Percentiles rank a stretch among this genome's conserved stretches.
Evolutionary conservation across 1,140 invertebrate genomes (phyloP).

Genomic region (Drosophila bocki): DNA sequence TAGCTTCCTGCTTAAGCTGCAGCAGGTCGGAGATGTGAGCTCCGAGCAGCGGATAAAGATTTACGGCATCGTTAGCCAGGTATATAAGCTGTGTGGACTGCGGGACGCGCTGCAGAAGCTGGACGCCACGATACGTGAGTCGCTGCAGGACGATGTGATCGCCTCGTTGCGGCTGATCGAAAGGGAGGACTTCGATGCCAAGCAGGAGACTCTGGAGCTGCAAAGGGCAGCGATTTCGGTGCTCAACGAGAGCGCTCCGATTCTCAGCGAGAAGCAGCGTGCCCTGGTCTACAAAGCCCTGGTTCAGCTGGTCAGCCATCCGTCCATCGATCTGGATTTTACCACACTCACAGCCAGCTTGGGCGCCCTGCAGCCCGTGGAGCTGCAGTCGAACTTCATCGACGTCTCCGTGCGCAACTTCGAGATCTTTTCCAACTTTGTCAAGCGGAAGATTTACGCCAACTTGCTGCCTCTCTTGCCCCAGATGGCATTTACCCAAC

Average conservation of each 20-base stretch:
- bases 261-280: slow-evolving; percentile 69
- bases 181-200: slow-evolving; percentile 40
- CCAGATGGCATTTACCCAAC: slow-evolving; percentile 74
- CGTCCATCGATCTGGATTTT: slow-evolving; percentile 71
- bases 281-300: slow-evolving; percentile 72
- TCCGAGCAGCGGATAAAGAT: slow-evolving; percentile 65
- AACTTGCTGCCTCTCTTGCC: slow-evolving; percentile 70
- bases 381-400: slow-evolving; percentile 75
- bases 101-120: slow-evolving; percentile 42
- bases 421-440: slow-evolving; percentile 66
- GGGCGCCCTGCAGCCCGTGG: slow-evolving; percentile 70
- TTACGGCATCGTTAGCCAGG: slow-evolving; percentile 67
- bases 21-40: slow-evolving; percentile 28
- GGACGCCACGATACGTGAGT: slow-evolving; percentile 37
- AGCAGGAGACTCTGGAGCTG: slow-evolving; percentile 60
- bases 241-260: slow-evolving; percentile 63
- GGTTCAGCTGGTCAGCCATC: slow-evolving; percentile 66
- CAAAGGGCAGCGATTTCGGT: slow-evolving; percentile 61
- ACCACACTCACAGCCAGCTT: slow-evolving; percentile 55
- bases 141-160: slow-evolving; percentile 70
- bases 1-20: slow-evolving; percentile 69
- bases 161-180: slow-evolving; percentile 54
- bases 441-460: slow-evolving; percentile 70
- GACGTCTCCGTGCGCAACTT: slow-evolving; percentile 72
- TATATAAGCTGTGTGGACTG: slow-evolving; percentile 59